Percentiles rank a stretch among this genome's conserved stretches.
phyloP scores from a whole-genome alignment of 2,888 invertebrate genomes.

The Thecophora atra region DNA sequence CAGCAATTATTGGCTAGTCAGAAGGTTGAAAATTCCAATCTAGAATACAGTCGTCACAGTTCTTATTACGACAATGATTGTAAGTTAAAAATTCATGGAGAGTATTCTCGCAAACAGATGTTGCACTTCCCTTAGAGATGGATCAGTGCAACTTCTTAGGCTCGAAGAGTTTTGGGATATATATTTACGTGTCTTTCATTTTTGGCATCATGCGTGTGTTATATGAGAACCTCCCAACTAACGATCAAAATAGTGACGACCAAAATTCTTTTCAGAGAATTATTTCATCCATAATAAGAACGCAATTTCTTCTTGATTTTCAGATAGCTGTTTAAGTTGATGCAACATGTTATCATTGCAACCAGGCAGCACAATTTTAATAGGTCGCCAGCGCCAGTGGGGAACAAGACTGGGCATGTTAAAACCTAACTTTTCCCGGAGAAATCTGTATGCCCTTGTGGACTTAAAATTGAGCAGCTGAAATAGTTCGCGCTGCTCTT shows the following conservation, averaged over 20 bases:
- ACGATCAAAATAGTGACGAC: neutral
- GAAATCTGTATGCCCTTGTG: neutral
- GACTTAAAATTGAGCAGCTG: no score
- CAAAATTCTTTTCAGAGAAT: slow-evolving; percentile 4
- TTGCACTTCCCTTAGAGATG: no score
- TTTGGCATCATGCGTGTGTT: neutral
- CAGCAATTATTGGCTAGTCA: no score
- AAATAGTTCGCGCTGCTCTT: no score
- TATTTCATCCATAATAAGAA: neutral
- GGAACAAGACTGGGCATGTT: neutral
- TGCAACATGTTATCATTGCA: neutral
- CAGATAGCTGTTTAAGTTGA: neutral
- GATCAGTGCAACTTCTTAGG: no score
- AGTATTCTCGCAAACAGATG: no score
- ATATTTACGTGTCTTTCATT: neutral
- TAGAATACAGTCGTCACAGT: no score
- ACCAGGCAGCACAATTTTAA: slow-evolving; percentile 9
- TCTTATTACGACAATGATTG: no score
- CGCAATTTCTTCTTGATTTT: neutral
- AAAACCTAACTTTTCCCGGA: neutral
- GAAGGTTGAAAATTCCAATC: no score
- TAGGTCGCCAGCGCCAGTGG: neutral
- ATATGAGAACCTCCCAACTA: neutral
- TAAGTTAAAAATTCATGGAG: no score
- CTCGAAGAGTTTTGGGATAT: neutral